Conservation (phyloP, 1,140 invertebrate genomes). For the Anthonomus grandis region DNA sequence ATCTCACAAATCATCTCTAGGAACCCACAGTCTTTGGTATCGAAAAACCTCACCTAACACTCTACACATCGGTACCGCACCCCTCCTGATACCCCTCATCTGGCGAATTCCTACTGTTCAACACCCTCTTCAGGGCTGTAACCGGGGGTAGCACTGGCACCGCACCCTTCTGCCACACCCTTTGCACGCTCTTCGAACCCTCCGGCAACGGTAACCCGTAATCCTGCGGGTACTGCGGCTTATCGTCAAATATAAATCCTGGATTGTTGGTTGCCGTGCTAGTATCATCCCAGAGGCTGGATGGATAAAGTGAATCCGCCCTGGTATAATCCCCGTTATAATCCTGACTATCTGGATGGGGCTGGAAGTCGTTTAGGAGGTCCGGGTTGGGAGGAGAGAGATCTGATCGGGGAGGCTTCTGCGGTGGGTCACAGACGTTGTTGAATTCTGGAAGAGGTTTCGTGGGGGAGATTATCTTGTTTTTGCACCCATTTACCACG, state of each 20-base stretch:
- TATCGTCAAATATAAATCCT: conserved; percentile 63
- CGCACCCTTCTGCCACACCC: conserved; percentile 79
- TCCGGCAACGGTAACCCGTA: conserved; percentile 69
- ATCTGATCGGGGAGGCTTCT: conserved; percentile 66
- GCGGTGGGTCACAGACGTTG: conserved; percentile 62
- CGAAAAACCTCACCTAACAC: not conserved
- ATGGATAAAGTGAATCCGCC: conserved; percentile 67
- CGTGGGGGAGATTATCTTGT: conserved; percentile 49
- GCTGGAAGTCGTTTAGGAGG: conserved; percentile 73
- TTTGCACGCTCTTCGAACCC: conserved; percentile 69
- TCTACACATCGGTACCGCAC: conserved; percentile 84
- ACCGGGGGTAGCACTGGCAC: conserved; percentile 79
- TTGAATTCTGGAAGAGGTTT: conserved; percentile 49
- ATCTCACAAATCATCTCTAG: too few species aligned
- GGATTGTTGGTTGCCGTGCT: conserved; percentile 34
- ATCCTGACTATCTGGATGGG: conserved; percentile 61
- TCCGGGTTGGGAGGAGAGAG: conserved; percentile 75
- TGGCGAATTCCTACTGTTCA: conserved; percentile 76
- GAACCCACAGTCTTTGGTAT: conserved; percentile 44
- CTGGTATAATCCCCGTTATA: conserved; percentile 71
- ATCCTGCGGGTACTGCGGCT: conserved; percentile 75
- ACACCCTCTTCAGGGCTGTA: conserved; percentile 72
- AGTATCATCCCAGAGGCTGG: conserved; percentile 58
- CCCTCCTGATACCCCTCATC: conserved; percentile 91
- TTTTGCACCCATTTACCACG: conserved; percentile 56